Evolutionary conservation across 2,113 vertebrate genomes (phyloP).

Genomic region (Tragelaphus imberbis): DNA sequence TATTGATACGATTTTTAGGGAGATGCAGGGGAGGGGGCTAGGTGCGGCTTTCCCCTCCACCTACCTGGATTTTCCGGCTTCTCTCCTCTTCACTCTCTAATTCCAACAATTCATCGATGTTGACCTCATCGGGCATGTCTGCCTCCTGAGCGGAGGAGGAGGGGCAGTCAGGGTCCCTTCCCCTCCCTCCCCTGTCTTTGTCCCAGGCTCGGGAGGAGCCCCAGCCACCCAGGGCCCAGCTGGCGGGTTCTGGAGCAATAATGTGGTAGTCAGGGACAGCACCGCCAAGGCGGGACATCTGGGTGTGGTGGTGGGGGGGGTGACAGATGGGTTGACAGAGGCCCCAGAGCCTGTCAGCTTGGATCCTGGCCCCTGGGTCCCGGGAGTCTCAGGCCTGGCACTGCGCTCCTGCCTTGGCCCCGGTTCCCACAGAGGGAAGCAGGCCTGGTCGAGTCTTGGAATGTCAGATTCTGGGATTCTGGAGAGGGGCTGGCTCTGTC

Average conservation of each 20-base stretch:
- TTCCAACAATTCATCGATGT: conserved; percentile 88
- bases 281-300: conserved; percentile 46
- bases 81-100: conserved; percentile 83
- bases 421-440: not conserved
- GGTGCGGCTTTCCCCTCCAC: not conserved
- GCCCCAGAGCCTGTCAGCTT: not conserved
- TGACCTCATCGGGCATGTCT: conserved; percentile 89
- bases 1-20: not conserved
- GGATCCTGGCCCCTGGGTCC: not conserved
- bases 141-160: conserved; percentile 71
- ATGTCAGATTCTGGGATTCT: conserved; percentile 40
- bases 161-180: not conserved
- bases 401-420: conserved; percentile 34
- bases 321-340: conserved; percentile 7
- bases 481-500: conserved; percentile 62
- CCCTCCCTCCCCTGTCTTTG: not conserved
- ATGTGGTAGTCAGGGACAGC: conserved; percentile 66
- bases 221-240: conserved; percentile 19
- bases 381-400: conserved; percentile 12
- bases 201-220: not conserved
- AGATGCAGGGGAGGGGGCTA: not conserved
- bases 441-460: conserved; percentile 50
- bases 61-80: conserved; percentile 82
- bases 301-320: conserved; percentile 1
- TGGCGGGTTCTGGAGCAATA: conserved; percentile 20